Evolutionary conservation across 2,888 invertebrate genomes (phyloP), one percentile per base, ranked within the genome.

Genomic region (Odontothrips loti): DNA sequence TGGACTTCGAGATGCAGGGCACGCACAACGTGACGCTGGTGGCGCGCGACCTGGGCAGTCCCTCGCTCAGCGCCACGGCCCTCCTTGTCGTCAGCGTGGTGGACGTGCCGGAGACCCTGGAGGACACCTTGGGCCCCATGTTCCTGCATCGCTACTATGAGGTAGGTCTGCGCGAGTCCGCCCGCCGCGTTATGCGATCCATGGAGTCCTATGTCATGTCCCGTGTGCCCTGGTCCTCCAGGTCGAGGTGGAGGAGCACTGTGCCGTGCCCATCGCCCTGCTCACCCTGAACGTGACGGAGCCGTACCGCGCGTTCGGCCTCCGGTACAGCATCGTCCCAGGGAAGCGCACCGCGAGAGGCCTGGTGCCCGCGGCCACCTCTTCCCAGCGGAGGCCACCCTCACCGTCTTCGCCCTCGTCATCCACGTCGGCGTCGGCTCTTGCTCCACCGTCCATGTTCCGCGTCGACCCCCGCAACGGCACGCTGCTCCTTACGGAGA

Each of bases 31-130:
- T 96, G 0, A 93, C 95, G 0, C 91, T 96, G 0, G 90, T 95
- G 1, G 96, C 95, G 0, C 94, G 95, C 0, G 96, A 96, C 88
- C 89, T 96, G 81, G 96, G 96, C 0, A 94, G 92, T 68, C 96
- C 96, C 0, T 93, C 95, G 84, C 88, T 94, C 4, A 95, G 93
- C 82, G 93, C 95, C 0, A 93, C 93, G 0, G 95, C 96, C 1
- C 86, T 94, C 63, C 87, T 95, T 15, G 88, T 93, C 80, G 89
- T 95, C 10, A 91, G 90, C 79, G 90, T 95, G 0, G 90, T 92
- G 81, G 91, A 93, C 86, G 89, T 93, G 12, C 90, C 91, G 1
- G 92, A 92, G 85, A 90, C 90, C 81, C 85, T 88, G 23, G 85
- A 84, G 81, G 84, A 85, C 20, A 82, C 84, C 1, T 85, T 85